A percentile compares a stretch with the other conserved stretches of the same genome.
Evolutionary conservation across 2,113 vertebrate species (phyloP).

Genomic region (Plotosus lineatus): DNA sequence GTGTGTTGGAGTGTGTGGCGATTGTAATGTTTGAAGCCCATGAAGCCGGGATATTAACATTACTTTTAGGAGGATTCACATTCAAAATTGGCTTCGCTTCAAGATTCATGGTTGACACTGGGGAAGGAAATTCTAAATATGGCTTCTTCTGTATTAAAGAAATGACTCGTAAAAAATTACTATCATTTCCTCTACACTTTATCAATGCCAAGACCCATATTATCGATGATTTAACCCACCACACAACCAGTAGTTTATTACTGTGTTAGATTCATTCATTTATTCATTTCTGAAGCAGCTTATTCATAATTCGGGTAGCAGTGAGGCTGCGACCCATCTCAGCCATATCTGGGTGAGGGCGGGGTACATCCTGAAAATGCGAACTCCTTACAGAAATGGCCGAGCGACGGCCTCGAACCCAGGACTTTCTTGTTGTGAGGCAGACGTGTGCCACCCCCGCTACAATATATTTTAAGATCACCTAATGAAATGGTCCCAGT

Average conservation of each 20-base stretch:
- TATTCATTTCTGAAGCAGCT: too few species aligned
- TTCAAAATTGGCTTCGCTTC: neutral
- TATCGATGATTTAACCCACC: neutral
- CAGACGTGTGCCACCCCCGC: too few species aligned
- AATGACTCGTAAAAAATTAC: neutral
- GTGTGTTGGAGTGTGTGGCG: conserved; percentile 2
- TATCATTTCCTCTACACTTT: neutral
- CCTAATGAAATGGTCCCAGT: neutral
- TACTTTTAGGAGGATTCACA: neutral
- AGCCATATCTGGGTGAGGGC: too few species aligned
- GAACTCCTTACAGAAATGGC: too few species aligned
- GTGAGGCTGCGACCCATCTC: too few species aligned
- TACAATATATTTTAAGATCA: neutral
- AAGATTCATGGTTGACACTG: neutral
- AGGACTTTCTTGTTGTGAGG: too few species aligned
- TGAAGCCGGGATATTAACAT: neutral
- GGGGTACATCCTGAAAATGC: too few species aligned
- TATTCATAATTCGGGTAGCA: too few species aligned
- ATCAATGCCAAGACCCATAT: neutral
- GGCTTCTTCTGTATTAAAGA: neutral
- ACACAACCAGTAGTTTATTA: neutral
- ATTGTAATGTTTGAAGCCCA: neutral
- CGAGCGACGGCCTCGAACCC: too few species aligned
- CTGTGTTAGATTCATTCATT: neutral
- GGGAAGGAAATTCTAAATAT: neutral